Conservation (phyloP, 2,797 vertebrate species). For the Hybognathus amarus region DNA sequence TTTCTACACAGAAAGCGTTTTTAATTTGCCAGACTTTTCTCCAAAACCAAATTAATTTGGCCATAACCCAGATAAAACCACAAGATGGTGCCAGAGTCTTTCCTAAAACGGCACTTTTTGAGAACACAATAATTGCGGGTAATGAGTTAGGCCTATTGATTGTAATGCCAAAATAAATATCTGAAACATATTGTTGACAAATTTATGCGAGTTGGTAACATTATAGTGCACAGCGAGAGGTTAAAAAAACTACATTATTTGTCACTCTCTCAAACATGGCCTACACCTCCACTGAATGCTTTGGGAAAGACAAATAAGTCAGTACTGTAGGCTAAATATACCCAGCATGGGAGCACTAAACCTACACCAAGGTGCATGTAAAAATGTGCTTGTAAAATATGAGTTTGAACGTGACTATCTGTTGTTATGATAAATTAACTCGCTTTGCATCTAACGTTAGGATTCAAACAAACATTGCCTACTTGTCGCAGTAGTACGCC, state of each 20-base stretch:
- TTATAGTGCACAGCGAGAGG: neutral
- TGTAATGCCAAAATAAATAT: neutral
- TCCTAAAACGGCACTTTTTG: neutral
- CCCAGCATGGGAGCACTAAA: neutral
- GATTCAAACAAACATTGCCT: slow-evolving; percentile 50
- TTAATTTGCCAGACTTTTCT: neutral
- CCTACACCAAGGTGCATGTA: neutral
- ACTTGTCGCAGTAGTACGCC: slow-evolving; percentile 57
- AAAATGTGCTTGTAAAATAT: neutral
- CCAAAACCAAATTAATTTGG: neutral
- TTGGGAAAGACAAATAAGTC: neutral
- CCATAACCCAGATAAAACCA: neutral
- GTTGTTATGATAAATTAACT: slow-evolving; percentile 1
- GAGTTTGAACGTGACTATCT: neutral
- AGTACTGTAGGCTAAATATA: neutral
- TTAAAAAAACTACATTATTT: neutral
- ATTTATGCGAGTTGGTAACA: neutral
- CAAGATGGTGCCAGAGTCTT: slow-evolving; percentile 47
- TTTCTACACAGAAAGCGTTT: neutral
- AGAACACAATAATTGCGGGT: neutral
- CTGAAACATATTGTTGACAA: neutral
- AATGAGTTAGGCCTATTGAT: neutral
- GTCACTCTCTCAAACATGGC: neutral
- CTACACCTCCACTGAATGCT: neutral
- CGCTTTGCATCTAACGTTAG: slow-evolving; percentile 36